A percentile compares a stretch with the other conserved stretches of the same genome.
phyloP scores from a whole-genome alignment of 2,888 invertebrate genomes.

The Galerucella nymphaeae region DNA sequence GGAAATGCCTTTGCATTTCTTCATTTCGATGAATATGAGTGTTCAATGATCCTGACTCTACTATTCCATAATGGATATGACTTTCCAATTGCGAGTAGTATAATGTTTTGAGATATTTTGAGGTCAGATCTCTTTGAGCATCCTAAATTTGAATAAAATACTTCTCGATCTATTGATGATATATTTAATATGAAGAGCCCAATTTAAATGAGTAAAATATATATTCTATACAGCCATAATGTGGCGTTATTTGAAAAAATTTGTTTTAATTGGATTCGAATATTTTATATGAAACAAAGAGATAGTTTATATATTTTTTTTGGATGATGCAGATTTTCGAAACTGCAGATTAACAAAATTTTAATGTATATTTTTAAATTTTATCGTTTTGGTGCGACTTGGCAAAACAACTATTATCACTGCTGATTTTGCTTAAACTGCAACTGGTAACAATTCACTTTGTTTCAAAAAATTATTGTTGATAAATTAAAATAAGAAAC shows the following conservation, averaged over 20 bases:
- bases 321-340: background rate
- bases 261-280: background rate
- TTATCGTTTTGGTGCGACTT: background rate
- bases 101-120: too few relatives aligned
- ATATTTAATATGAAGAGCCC: too few relatives aligned
- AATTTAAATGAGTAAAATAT: too few relatives aligned
- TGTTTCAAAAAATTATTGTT: background rate
- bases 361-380: background rate
- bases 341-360: background rate
- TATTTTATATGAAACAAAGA: background rate
- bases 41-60: too few relatives aligned
- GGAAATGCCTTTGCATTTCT: too few relatives aligned
- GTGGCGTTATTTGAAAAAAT: background rate
- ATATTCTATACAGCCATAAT: too few relatives aligned
- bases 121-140: too few relatives aligned
- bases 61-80: too few relatives aligned
- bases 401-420: slow-evolving; percentile 12
- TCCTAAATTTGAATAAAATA: too few relatives aligned
- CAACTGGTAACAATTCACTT: background rate
- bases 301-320: background rate
- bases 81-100: too few relatives aligned
- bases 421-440: slow-evolving; percentile 12
- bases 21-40: too few relatives aligned
- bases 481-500: background rate
- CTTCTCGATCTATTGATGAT: too few relatives aligned